Conservation (phyloP, 2,888 invertebrate genomes). For the Lordiphosa fenestrarum region DNA sequence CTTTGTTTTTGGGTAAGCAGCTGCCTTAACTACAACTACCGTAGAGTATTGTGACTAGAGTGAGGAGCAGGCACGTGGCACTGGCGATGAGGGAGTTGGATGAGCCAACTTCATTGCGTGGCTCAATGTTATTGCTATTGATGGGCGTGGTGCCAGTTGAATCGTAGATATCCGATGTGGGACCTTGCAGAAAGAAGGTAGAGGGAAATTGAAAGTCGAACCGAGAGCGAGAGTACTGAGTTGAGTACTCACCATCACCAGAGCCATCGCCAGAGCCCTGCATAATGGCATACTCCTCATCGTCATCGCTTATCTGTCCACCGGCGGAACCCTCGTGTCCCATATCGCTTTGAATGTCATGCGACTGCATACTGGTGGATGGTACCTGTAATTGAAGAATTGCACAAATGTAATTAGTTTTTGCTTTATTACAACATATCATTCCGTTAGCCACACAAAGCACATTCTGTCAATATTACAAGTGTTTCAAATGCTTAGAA, state of each 20-base stretch:
- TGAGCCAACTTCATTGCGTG: slow-evolving; percentile 31
- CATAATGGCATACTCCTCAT: slow-evolving; percentile 77
- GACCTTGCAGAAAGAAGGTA: slow-evolving; percentile 32
- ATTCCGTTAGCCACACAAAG: no score
- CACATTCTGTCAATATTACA: no score
- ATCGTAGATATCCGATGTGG: slow-evolving; percentile 37
- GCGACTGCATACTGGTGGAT: slow-evolving; percentile 68
- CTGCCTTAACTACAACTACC: slow-evolving; percentile 64
- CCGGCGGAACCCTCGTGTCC: slow-evolving; percentile 78
- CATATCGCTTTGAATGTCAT: slow-evolving; percentile 80
- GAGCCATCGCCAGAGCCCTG: slow-evolving; percentile 79
- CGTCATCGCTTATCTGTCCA: slow-evolving; percentile 67
- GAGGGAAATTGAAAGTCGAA: not conserved
- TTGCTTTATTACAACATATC: no score
- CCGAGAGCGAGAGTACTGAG: not conserved
- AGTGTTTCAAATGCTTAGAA: no score
- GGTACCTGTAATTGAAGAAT: slow-evolving; percentile 63
- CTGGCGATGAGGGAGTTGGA: slow-evolving; percentile 41
- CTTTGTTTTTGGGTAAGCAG: slow-evolving; percentile 29
- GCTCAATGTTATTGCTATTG: slow-evolving; percentile 33
- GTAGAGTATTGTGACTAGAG: slow-evolving; percentile 70
- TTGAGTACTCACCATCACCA: slow-evolving; percentile 71
- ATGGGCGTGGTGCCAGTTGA: slow-evolving; percentile 10
- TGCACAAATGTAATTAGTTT: not conserved
- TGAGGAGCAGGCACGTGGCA: slow-evolving; percentile 50